Conservation (phyloP, 2,113 vertebrate genomes). For the Platichthys stellatus region DNA sequence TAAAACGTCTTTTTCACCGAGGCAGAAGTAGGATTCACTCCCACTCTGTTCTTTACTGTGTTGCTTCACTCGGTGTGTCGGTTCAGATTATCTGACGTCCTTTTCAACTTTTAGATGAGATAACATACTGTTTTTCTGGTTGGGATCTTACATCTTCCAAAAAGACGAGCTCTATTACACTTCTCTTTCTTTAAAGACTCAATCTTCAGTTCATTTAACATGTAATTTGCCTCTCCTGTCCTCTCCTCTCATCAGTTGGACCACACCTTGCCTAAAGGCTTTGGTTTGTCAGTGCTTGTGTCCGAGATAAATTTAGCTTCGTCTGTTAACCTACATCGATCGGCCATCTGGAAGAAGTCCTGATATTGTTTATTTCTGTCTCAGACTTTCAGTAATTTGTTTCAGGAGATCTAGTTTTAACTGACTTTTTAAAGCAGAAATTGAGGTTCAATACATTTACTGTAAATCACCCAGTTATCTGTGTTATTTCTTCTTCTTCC, state of each 20-base stretch:
- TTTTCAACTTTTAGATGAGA: not conserved
- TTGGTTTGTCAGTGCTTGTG: not conserved
- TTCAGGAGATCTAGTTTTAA: not conserved
- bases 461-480: not conserved
- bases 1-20: conserved; percentile 25
- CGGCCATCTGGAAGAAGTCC: not conserved
- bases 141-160: no score
- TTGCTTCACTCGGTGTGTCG: not conserved
- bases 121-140: not conserved
- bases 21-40: not conserved
- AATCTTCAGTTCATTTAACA: no score
- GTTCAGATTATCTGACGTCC: not conserved
- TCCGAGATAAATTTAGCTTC: conserved; percentile 38
- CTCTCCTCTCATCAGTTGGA: no score
- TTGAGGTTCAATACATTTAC: not conserved
- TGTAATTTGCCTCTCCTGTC: no score
- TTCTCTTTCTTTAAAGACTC: not conserved
- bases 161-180: no score
- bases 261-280: no score
- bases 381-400: not conserved
- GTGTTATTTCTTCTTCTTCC: not conserved
- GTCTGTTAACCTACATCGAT: conserved; percentile 28
- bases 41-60: not conserved
- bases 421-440: not conserved
- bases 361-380: not conserved